These are phyloP conservation scores for Hypotaenidia okinawae DNA, from an alignment of 2,797 vertebrate genomes.

Conservation along the genomic window DNA sequence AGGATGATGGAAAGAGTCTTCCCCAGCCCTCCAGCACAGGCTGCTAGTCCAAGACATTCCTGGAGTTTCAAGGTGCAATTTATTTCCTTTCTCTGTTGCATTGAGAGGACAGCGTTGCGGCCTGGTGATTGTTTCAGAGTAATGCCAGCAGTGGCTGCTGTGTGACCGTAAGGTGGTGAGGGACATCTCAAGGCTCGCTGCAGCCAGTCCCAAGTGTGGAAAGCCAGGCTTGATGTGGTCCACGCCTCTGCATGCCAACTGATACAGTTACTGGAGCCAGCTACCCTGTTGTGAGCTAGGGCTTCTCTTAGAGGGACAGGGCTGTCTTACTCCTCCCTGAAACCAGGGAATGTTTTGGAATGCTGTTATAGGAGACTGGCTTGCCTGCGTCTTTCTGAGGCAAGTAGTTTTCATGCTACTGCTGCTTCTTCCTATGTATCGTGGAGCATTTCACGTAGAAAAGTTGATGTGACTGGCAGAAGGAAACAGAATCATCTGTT, in stretches of 20 bases:
- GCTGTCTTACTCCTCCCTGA: not conserved
- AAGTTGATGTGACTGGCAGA: not conserved
- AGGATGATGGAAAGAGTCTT: not conserved
- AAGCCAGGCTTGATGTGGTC: not conserved
- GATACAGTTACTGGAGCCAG: not conserved
- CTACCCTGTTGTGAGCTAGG: fast-evolving
- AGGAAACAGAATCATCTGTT: not conserved
- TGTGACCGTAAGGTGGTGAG: fast-evolving
- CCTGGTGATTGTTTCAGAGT: not conserved
- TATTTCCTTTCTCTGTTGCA: not conserved
- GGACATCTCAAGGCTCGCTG: fast-evolving
- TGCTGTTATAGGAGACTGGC: not conserved
- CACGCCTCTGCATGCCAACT: fast-evolving
- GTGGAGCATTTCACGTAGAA: not conserved
- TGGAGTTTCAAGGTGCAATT: not conserved
- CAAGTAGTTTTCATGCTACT: not conserved
- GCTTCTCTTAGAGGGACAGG: not conserved
- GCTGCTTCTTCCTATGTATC: not conserved
- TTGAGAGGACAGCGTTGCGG: not conserved
- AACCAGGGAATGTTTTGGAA: not conserved
- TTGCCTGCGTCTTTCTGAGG: not conserved
- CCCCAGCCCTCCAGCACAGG: not conserved
- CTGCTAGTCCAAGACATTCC: not conserved
- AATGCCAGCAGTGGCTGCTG: not conserved
- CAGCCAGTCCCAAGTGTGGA: fast-evolving